phyloP scores from a whole-genome alignment of 2,113 vertebrate species.

The Charina bottae region DNA sequence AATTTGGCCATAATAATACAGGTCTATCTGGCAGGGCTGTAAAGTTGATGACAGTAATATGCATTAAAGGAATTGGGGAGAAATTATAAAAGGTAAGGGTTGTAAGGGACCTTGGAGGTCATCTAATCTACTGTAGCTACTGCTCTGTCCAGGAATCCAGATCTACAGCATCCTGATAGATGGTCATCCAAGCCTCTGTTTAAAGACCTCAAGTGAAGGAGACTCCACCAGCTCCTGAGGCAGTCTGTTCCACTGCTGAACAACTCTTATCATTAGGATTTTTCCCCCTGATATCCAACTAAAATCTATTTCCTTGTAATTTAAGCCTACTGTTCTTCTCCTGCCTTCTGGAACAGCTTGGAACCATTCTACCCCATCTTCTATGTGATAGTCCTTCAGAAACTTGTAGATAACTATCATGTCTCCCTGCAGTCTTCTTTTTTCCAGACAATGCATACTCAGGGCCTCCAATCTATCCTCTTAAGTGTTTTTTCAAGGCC shows the following conservation, averaged over 20 bases:
- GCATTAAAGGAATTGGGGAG: background rate
- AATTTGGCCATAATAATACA: background rate
- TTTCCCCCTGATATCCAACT: background rate
- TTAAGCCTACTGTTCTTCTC: background rate
- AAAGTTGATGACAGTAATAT: background rate
- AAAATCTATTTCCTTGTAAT: background rate
- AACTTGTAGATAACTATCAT: background rate
- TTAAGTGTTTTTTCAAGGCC: background rate
- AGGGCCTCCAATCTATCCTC: background rate
- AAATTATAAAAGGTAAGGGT: background rate
- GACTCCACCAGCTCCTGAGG: background rate
- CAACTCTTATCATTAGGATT: background rate
- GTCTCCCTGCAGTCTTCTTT: background rate
- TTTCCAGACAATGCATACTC: background rate
- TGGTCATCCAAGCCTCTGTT: background rate
- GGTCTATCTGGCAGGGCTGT: background rate
- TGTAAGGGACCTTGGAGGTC: background rate
- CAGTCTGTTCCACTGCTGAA: background rate
- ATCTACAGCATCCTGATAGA: background rate
- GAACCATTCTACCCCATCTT: background rate
- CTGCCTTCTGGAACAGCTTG: background rate
- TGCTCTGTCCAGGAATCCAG: background rate
- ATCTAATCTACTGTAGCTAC: background rate
- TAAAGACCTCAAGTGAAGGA: background rate
- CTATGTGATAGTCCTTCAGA: background rate